phyloP scores from a whole-genome alignment of 2,888 invertebrate species.

The Nomada fabriciana region DNA sequence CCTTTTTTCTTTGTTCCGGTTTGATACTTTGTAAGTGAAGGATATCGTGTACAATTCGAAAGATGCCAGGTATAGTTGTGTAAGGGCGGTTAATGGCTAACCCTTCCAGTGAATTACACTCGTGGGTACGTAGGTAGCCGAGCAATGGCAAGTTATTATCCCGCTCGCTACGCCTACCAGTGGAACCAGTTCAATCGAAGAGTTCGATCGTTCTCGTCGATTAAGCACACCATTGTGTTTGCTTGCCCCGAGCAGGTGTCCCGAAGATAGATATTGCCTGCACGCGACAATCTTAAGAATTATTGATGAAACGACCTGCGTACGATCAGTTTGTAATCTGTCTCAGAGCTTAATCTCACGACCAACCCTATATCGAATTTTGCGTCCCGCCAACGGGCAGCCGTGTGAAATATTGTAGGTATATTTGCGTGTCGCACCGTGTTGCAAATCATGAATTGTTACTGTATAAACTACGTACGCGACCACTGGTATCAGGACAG shows the following conservation, averaged over 20 bases:
- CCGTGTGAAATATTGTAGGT: background rate
- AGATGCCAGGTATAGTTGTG: slow-evolving; percentile 16
- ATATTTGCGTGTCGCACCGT: background rate
- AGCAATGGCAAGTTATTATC: slow-evolving; percentile 60
- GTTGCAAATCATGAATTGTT: slow-evolving; percentile 8
- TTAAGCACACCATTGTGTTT: slow-evolving; percentile 58
- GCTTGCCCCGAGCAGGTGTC: slow-evolving; percentile 56
- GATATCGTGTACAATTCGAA: background rate
- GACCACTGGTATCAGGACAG: background rate
- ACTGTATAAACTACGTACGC: background rate
- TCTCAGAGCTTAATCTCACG: slow-evolving; percentile 14
- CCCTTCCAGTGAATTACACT: slow-evolving; percentile 30
- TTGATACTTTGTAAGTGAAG: background rate
- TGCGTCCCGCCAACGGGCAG: background rate
- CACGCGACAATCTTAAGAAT: slow-evolving; percentile 57
- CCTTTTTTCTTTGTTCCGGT: background rate
- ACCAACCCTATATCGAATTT: slow-evolving; percentile 16
- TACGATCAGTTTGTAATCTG: slow-evolving; percentile 29
- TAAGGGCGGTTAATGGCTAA: slow-evolving; percentile 14
- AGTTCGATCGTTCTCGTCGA: slow-evolving; percentile 63
- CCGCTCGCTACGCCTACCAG: slow-evolving; percentile 55
- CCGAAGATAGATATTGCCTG: slow-evolving; percentile 57
- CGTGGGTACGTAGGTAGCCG: slow-evolving; percentile 50
- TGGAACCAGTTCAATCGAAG: slow-evolving; percentile 46
- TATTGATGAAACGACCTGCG: slow-evolving; percentile 37